Percentiles rank a stretch among this genome's conserved stretches.
Evolutionary conservation across 2,113 vertebrate genomes (phyloP).

Genomic region (Lepus americanus): DNA sequence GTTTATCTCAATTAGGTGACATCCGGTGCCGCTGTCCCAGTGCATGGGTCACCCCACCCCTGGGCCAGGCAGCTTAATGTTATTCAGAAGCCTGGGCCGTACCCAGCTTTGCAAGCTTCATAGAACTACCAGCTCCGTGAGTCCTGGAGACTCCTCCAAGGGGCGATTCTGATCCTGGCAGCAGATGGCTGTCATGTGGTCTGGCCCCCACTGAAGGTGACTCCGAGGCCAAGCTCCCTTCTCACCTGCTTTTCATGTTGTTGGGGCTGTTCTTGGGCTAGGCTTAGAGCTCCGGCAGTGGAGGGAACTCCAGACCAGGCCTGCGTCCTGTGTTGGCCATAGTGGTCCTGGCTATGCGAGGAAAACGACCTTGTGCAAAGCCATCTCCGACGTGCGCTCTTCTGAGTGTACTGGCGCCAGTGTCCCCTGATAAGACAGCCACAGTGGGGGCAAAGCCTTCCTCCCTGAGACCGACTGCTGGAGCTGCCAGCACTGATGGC

Average conservation of each 20-base stretch:
- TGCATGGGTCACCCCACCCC: neutral
- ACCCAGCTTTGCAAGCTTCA: neutral
- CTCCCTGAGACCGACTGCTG: neutral
- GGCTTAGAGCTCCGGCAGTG: neutral
- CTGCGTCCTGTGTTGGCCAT: neutral
- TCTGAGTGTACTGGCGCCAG: too few species aligned
- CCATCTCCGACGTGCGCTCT: neutral
- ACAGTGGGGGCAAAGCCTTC: neutral
- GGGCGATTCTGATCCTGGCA: neutral
- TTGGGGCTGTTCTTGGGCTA: neutral
- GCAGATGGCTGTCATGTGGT: neutral
- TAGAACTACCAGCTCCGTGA: neutral
- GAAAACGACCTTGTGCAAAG: neutral
- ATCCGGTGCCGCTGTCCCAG: slow-evolving; percentile 14
- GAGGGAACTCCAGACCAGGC: neutral
- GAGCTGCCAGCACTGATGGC: neutral
- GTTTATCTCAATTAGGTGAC: slow-evolving; percentile 57
- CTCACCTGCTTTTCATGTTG: neutral
- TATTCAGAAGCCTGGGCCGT: neutral
- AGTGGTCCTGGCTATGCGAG: neutral
- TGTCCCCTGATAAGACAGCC: neutral
- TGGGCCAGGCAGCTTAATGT: neutral
- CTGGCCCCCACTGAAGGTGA: neutral
- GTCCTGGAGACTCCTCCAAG: neutral
- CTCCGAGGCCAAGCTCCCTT: neutral